Evolutionary conservation across 2,797 vertebrate species (phyloP).

Genomic region (Myiothlypis chrysogaster): DNA sequence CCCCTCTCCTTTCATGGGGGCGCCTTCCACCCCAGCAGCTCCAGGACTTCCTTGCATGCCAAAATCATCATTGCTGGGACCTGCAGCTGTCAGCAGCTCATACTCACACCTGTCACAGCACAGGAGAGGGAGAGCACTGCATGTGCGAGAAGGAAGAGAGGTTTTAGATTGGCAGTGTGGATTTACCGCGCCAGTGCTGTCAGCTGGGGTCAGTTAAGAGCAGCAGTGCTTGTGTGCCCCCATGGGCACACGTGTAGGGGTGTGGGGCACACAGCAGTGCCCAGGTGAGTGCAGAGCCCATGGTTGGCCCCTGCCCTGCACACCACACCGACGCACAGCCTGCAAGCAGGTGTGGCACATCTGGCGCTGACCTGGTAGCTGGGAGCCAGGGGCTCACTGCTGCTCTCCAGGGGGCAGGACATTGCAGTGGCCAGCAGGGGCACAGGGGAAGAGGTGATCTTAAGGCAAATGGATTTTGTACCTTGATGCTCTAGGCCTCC

Average conservation of each 20-base stretch:
- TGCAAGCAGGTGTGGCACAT: neutral
- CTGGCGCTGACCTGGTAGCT: neutral
- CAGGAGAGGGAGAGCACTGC: neutral
- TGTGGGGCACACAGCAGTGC: neutral
- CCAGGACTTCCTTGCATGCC: neutral
- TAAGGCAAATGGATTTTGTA: neutral
- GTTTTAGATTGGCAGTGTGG: neutral
- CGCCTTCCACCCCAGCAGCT: neutral
- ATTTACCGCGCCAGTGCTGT: neutral
- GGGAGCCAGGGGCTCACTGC: rapidly evolving
- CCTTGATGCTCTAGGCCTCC: neutral
- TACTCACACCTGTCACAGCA: neutral
- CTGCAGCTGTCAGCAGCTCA: rapidly evolving
- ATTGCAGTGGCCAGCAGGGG: rapidly evolving
- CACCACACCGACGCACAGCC: neutral
- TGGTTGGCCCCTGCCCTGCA: neutral
- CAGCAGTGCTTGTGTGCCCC: rapidly evolving
- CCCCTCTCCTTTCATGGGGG: neutral
- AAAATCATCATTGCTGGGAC: rapidly evolving
- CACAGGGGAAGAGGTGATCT: neutral
- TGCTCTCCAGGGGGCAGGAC: rapidly evolving
- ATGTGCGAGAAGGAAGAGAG: neutral
- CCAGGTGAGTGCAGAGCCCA: neutral
- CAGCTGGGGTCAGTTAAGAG: rapidly evolving
- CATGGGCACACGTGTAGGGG: rapidly evolving